Evolutionary conservation across 2,888 invertebrate species (phyloP), one percentile per base, ranked within the genome.

Genomic region (Scaptomyza parva): DNA sequence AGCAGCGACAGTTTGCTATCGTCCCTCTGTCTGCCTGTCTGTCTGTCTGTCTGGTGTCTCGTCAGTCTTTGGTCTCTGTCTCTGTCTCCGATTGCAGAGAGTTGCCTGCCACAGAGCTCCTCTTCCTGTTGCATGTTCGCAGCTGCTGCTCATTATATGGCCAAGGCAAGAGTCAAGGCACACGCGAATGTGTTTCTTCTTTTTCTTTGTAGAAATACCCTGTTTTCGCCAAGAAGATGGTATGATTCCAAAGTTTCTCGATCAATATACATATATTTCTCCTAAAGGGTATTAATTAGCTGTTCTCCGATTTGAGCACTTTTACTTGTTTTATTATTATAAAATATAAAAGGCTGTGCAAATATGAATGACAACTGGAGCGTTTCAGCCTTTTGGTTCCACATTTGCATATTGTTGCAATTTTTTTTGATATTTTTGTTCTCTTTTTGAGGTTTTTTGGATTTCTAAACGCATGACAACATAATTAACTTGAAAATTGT

Each of bases 61-160:
- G 20, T 58, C 58, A 11, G 53, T 9, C 53, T 52, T 24, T 33
- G 35, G 18, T 37, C 40, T 28, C 41, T 18, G 28, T 44, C 30
- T 47, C 17, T 47, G 50, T 40, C 52, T 57, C 59, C 59, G 48
- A 28, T 63, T 45, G 45, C 43, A n/a, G 50, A 60, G 41, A 24
- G 35, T 37, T 62, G 61, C 52, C 57, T 41, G 61, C 63, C 18
- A 37, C 14, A 28, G 45, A 28, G 45, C 47, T 30, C 30, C 47
- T 62, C 75, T 75, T 86, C 83, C 86, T 85, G 72, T 78, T 74
- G 82, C 85, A 67, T 62, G 67, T 45, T 48, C 61, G 79, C 84
- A 86, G 81, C 74, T 88, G 86, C 71, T 71, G 74, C 77, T 88
- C 76, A 88, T 89, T 82, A 84, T 78, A 63, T 51, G 76, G 71